Percentiles rank a stretch among this genome's conserved stretches.
Evolutionary conservation across 2,888 invertebrate species (phyloP).

Genomic region (Scelioninae gen. 2): DNA sequence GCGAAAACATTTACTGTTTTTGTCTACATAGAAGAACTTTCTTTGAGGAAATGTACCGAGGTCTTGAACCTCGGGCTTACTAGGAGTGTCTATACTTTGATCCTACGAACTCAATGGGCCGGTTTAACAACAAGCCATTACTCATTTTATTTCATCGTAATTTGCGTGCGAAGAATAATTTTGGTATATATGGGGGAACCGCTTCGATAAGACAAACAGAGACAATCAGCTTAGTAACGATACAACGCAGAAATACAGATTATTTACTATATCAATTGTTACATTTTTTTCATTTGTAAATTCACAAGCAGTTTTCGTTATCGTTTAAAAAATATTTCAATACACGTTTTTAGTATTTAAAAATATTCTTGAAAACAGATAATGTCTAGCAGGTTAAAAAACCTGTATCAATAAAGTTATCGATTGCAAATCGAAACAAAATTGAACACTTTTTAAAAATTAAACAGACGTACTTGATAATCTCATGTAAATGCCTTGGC

Average conservation of each 20-base stretch:
- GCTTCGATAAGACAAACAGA: slow-evolving; percentile 50
- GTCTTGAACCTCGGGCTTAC: slow-evolving; percentile 49
- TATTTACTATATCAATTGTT: slow-evolving; percentile 20
- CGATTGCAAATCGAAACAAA: no score
- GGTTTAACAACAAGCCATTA: slow-evolving; percentile 51
- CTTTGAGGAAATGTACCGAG: slow-evolving; percentile 53
- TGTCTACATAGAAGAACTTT: slow-evolving; percentile 45
- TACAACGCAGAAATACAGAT: slow-evolving; percentile 17
- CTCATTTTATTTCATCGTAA: slow-evolving; percentile 53
- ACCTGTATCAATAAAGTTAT: no score
- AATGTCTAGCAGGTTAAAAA: no score
- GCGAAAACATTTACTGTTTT: slow-evolving; percentile 36
- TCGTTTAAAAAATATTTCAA: no score
- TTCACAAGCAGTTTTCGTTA: no score
- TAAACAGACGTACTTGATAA: no score
- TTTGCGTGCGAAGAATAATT: slow-evolving; percentile 44
- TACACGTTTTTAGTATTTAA: no score
- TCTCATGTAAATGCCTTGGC: no score
- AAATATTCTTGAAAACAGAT: no score
- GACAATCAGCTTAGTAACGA: slow-evolving; percentile 34
- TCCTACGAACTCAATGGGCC: slow-evolving; percentile 52
- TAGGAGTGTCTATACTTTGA: slow-evolving; percentile 47
- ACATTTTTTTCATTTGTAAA: background rate
- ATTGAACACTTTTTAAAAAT: no score
- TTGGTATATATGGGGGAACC: slow-evolving; percentile 44